Base-by-base conservation (phyloP, 1,140 invertebrate genomes). In the Idris sp. region DNA sequence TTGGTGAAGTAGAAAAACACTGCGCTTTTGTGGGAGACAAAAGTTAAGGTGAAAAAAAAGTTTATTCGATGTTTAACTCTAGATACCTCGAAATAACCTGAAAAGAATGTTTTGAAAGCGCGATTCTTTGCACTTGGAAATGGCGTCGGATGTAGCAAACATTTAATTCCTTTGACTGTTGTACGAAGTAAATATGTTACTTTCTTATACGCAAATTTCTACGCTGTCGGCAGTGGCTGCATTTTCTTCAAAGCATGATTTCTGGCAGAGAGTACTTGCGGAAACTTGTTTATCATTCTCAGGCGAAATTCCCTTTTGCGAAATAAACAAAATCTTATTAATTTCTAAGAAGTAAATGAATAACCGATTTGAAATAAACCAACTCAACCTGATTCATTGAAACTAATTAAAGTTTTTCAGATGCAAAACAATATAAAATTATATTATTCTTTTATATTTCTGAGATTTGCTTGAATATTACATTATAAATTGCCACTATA, bases 161-260 rank as follows among this genome's bases (percentile, higher is more conserved):
- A 36, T 48, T 56, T 67, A 58, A 58, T 58, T 58, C 44, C 53
- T 68, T 58, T 58, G 51, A 58, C 64, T 49, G 40, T 56, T 56
- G 22, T 25, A 15, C 26, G 26, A 51, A 49, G 53, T 59, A 69
- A 69, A 69, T 53, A 43, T 43, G 35, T 69, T 59, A 69, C 36
- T 59, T 69, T 51, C 35, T 51, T 44, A 30, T 54, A 44, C 43
- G 36, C 44, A 56, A 69, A 51, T 51, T 59, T 25, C 13, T n/a
- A 25, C 30, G 14, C 36, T 49, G 62, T 54, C 25, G 28, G 51
- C 62, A 38, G n/a, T 19, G 13, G 25, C 53, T 7, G 33, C 25
- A 26, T 38, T 30, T 33, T 9, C 26, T 28, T 69, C 44, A 69
- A 69, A 59, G 65, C 19, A 13, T 16, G 65, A 59, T 59, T 51